Percentiles rank a stretch among this genome's conserved stretches.
These are phyloP conservation scores for Ascaphus truei DNA, from an alignment of 2,113 vertebrate genomes.

Conservation along the genomic window DNA sequence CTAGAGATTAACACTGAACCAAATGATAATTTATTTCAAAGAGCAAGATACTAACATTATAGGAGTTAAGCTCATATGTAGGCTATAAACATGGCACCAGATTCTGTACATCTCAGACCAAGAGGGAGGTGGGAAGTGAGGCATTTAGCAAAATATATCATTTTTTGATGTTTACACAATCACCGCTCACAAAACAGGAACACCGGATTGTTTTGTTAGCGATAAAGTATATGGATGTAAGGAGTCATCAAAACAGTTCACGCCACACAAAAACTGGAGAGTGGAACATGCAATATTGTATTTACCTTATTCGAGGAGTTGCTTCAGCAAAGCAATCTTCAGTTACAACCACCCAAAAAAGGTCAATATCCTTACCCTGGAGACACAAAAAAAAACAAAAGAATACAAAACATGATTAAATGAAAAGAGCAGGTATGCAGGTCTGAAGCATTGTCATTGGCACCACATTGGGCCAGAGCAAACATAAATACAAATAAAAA, in stretches of 20 bases:
- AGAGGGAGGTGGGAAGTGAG: no score
- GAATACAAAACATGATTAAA: constrained; percentile 58
- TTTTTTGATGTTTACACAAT: neutral
- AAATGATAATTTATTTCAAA: no score
- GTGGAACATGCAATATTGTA: constrained; percentile 34
- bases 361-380: constrained; percentile 85
- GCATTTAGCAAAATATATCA: neutral
- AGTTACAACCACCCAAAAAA: constrained; percentile 74
- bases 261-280: constrained; percentile 25
- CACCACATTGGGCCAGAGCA: constrained; percentile 44
- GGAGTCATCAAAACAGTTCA: constrained; percentile 6
- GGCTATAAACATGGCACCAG: no score
- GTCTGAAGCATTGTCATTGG: constrained; percentile 47
- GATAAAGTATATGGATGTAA: neutral
- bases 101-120: no score
- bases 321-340: constrained; percentile 86
- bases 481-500: constrained; percentile 53
- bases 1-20: no score
- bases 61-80: no score
- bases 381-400: constrained; percentile 72
- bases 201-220: neutral
- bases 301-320: constrained; percentile 85
- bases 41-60: no score
- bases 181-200: neutral
- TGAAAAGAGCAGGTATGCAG: constrained; percentile 47